phyloP scores from a whole-genome alignment of 92 coral and sea anemone genomes.

The Bergia puertoricense region DNA sequence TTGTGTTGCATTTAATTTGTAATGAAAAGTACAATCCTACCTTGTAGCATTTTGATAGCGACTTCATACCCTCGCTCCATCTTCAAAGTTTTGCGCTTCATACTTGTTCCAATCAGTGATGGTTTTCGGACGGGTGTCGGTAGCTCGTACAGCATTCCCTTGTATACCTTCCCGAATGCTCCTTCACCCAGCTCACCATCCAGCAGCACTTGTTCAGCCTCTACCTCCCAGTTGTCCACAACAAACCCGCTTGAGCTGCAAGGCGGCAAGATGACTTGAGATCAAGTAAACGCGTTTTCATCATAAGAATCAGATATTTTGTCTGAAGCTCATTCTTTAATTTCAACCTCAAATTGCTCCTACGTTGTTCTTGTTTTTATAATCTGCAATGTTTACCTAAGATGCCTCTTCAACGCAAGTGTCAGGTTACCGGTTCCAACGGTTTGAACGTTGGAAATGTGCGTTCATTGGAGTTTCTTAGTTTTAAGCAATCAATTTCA shows the following conservation, averaged over 20 bases:
- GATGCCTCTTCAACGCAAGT: too few species aligned
- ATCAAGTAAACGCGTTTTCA: neutral
- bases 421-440: too few species aligned
- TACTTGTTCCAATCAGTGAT: neutral
- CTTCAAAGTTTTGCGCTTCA: slow-evolving; percentile 18
- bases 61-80: slow-evolving; percentile 30
- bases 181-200: slow-evolving; percentile 39
- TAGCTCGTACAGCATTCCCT: slow-evolving; percentile 20
- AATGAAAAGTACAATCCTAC: neutral
- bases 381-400: too few species aligned
- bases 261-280: neutral
- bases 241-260: slow-evolving; percentile 34
- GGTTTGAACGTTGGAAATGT: too few species aligned
- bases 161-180: slow-evolving; percentile 33
- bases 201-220: slow-evolving; percentile 24
- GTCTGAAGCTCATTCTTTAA: too few species aligned
- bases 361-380: too few species aligned
- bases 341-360: too few species aligned
- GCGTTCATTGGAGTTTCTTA: too few species aligned
- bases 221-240: slow-evolving; percentile 41
- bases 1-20: too few species aligned
- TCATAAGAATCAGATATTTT: too few species aligned
- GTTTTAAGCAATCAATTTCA: too few species aligned
- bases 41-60: slow-evolving; percentile 37
- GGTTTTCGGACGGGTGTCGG: slow-evolving; percentile 20